Evolutionary conservation across 2,888 invertebrate species (phyloP), one percentile per base, ranked within the genome.

Genomic region (Crocallis elinguaria): DNA sequence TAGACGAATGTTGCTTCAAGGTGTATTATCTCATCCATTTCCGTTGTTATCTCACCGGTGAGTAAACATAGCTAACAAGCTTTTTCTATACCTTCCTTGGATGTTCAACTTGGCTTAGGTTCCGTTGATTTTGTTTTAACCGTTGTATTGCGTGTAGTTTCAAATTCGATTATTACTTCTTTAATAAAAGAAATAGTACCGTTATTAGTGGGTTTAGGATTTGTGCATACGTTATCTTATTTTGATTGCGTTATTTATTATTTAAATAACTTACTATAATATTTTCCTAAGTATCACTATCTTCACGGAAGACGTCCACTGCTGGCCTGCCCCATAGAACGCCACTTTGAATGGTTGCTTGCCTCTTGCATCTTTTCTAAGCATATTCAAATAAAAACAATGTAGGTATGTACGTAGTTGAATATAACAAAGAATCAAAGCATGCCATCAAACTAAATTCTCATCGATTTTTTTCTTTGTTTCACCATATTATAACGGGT

Each of bases 1-100:
- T 62, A 65, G 54, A 60, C 63, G 60, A 60, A 65, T 67, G 62
- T 79, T 72, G 71, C 74, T 75, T 70, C 66, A 71, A 65, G 67
- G 73, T 60, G 63, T 54, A 74, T 80, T 83, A 82, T 82, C 75
- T 79, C 67, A 67, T 67, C 64, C 56, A 67, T 73, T 79, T 81
- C 76, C 74, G 74, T 57, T 69, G 75, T 80, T 84, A 80, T 80
- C 74, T 77, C 77, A 79, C 66, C 64, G 37, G 45, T 51, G 39
- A 51, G 32, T 14, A 49, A 61, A 57, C 19, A 17, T 21, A 17
- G 30, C 21, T 3, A 12, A 30, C 56, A 56, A 50, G 42, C 43
- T 51, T 45, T 62, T 49, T 53, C 21, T 36, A 3, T 25, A 46
- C 44, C 36, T 32, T 39, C 53, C 21, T 37, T 49, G 23, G 4